Evolutionary conservation across 2,797 vertebrate genomes (phyloP).

Genomic region (Lates japonicus): DNA sequence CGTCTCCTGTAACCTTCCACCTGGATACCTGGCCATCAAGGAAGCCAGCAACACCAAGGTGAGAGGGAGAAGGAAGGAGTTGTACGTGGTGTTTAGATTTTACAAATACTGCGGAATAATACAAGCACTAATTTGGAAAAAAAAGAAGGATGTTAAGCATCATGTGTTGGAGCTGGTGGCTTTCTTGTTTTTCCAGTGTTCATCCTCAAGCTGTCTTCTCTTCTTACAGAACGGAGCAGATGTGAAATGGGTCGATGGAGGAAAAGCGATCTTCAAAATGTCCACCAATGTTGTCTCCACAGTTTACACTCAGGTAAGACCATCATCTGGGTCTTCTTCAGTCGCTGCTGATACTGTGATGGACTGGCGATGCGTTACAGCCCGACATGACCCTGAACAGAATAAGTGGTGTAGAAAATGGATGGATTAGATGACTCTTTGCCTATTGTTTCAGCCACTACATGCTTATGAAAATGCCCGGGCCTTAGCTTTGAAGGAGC

Average conservation of each 20-base stretch:
- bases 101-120: slow-evolving; percentile 25
- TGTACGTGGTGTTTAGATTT: background rate
- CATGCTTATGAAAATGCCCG: slow-evolving; percentile 12
- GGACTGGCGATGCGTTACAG: background rate
- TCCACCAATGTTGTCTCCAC: slow-evolving; percentile 94
- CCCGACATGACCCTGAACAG: background rate
- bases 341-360: slow-evolving; percentile 1
- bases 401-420: background rate
- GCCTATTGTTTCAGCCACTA: background rate
- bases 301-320: slow-evolving; percentile 95
- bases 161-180: background rate
- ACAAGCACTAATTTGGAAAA: background rate
- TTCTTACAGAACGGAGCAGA: slow-evolving; percentile 88
- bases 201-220: background rate
- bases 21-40: slow-evolving; percentile 92
- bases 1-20: slow-evolving; percentile 91
- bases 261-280: slow-evolving; percentile 95
- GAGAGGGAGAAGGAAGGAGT: slow-evolving; percentile 7
- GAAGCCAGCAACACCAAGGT: slow-evolving; percentile 93
- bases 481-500: background rate
- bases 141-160: background rate
- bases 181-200: background rate
- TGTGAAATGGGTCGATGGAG: slow-evolving; percentile 96
- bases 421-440: slow-evolving; percentile 1
- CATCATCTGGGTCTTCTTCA: background rate